Conservation (phyloP, 2,797 vertebrate species). For the Orestias chungarensis region DNA sequence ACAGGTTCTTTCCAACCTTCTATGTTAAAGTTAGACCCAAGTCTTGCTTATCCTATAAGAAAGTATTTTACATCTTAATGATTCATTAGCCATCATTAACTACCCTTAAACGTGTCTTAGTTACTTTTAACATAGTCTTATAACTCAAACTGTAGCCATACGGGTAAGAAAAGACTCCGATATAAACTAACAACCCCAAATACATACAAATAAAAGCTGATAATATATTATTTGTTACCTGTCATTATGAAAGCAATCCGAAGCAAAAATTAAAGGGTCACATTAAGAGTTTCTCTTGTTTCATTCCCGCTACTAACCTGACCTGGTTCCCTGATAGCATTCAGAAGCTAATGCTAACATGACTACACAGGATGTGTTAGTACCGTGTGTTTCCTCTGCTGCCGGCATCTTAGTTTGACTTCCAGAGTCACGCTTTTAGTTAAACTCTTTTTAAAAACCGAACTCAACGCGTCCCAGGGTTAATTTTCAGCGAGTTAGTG, state of each 20-base stretch:
- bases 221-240: too few species aligned
- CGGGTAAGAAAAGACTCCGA: background rate
- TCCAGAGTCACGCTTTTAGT: background rate
- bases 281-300: too few species aligned
- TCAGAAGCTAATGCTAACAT: too few species aligned
- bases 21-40: background rate
- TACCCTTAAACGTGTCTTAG: too few species aligned
- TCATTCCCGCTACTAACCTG: too few species aligned
- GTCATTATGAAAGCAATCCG: too few species aligned
- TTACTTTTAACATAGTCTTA: background rate
- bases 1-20: background rate
- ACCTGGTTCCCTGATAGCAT: too few species aligned
- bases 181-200: too few species aligned
- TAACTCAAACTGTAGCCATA: background rate
- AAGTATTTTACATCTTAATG: background rate
- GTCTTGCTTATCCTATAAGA: background rate
- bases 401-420: slow-evolving; percentile 62
- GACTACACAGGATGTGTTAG: too few species aligned
- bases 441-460: background rate
- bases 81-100: background rate
- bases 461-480: background rate
- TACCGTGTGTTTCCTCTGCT: slow-evolving; percentile 60
- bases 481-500: background rate
- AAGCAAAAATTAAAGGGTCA: too few species aligned
- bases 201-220: too few species aligned